Percentiles rank a stretch among this genome's conserved stretches.
Conservation (phyloP, 2,113 vertebrate species). For the Platanista minor region DNA sequence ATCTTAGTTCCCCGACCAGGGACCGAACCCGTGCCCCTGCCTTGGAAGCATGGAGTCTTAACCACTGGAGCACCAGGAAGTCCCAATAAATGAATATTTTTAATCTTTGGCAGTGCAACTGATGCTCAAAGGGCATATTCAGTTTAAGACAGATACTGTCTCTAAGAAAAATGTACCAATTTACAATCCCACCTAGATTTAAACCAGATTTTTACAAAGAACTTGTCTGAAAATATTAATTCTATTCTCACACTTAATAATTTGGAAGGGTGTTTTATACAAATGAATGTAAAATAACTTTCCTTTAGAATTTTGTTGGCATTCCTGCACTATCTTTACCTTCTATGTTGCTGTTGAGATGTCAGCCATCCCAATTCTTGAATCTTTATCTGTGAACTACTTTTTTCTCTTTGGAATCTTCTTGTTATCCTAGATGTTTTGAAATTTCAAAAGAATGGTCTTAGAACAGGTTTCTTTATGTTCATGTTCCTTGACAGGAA, state of each 20-base stretch:
- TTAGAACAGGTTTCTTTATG: background rate
- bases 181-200: background rate
- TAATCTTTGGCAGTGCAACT: background rate
- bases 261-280: background rate
- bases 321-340: background rate
- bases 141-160: background rate
- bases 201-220: background rate
- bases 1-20: too few relatives aligned
- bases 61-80: too few relatives aligned
- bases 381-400: background rate
- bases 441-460: background rate
- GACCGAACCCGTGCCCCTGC: too few relatives aligned
- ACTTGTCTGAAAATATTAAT: background rate
- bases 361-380: background rate
- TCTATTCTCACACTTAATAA: background rate
- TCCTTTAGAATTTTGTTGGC: background rate
- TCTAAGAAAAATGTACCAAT: background rate
- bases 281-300: background rate
- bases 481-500: background rate
- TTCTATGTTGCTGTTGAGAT: background rate
- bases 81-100: background rate
- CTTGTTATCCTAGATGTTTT: background rate
- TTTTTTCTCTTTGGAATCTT: background rate
- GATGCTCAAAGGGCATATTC: background rate
- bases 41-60: too few relatives aligned